A percentile compares a stretch with the other conserved stretches of the same genome.
These are phyloP conservation scores for Brachionus angularis DNA, from an alignment of 1,140 invertebrate species.

Conservation along the genomic window DNA sequence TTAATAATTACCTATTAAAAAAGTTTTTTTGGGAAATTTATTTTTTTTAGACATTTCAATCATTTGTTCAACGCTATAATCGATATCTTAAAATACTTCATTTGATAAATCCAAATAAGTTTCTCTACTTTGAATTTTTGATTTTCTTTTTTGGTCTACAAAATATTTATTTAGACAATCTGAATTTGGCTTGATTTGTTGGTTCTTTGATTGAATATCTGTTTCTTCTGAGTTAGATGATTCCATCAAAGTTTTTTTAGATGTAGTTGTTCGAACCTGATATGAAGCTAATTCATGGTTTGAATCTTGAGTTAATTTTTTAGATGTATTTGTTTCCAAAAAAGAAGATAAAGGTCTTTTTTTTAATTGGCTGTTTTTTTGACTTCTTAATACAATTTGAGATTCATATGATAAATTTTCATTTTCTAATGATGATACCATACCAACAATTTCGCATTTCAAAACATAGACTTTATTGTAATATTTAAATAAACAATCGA, in stretches of 20 bases:
- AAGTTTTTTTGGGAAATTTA: no score
- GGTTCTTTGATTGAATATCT: neutral
- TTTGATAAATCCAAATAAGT: neutral
- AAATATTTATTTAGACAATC: neutral
- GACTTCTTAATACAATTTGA: neutral
- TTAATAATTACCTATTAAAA: no score
- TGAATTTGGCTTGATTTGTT: neutral
- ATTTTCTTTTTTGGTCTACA: neutral
- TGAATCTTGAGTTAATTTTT: conserved; percentile 4
- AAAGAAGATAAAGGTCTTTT: conserved; percentile 8
- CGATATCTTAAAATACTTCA: neutral
- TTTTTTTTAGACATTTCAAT: no score
- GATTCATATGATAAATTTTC: neutral
- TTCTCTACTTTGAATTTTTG: neutral
- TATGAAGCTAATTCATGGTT: neutral
- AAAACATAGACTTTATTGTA: neutral
- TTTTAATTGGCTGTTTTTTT: neutral
- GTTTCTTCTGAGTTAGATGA: neutral
- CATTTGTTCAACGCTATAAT: no score
- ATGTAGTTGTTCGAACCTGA: conserved; percentile 3
- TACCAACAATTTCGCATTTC: neutral
- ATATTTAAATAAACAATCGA: neutral
- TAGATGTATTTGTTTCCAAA: conserved; percentile 6
- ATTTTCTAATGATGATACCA: neutral
- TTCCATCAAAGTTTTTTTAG: conserved; percentile 6